These are phyloP conservation scores for Phocoena phocoena DNA, from an alignment of 2,113 vertebrate species.

Conservation along the genomic window DNA sequence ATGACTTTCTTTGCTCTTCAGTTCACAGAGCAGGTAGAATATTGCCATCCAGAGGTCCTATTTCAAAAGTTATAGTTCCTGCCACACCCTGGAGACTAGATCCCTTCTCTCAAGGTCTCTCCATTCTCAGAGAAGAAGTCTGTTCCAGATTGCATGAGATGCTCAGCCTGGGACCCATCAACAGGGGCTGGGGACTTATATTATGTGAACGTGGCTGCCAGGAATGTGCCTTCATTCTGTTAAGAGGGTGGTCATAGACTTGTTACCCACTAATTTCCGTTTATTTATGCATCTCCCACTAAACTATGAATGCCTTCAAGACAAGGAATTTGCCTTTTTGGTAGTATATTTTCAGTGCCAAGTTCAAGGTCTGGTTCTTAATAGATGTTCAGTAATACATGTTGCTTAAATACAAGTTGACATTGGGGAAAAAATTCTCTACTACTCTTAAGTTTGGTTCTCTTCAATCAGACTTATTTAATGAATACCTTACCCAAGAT, in stretches of 20 bases:
- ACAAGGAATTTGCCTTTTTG: neutral
- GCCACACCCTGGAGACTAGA: neutral
- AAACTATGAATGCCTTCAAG: neutral
- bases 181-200: neutral
- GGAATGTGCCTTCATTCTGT: neutral
- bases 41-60: neutral
- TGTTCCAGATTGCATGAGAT: neutral
- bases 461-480: conserved; percentile 2
- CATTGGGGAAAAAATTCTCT: neutral
- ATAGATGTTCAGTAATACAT: neutral
- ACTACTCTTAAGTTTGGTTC: neutral
- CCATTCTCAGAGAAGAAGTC: neutral
- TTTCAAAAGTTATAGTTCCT: neutral
- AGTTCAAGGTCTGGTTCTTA: conserved; percentile 16
- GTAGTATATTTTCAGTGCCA: neutral
- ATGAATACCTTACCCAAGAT: conserved; percentile 7
- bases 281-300: neutral
- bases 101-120: neutral
- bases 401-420: neutral
- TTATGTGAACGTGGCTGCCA: neutral
- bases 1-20: neutral
- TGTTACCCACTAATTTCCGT: neutral
- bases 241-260: neutral
- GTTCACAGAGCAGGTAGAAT: neutral
- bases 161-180: too few relatives aligned